Conservation (phyloP, 2,888 invertebrate species). For the Morinoia aosen region DNA sequence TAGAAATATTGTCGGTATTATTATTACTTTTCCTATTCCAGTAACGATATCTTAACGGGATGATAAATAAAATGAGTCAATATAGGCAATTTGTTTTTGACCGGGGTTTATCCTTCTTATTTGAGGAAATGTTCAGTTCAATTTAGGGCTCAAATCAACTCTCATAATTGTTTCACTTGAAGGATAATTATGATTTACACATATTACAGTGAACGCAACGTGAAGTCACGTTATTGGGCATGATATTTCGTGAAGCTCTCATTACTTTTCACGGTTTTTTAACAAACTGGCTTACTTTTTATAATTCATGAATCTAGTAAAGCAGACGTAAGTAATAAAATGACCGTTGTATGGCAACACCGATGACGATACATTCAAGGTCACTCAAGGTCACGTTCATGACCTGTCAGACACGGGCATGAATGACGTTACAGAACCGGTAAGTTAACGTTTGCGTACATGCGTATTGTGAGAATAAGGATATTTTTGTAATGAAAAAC, state of each 20-base stretch:
- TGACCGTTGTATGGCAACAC: neutral
- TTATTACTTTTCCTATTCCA: neutral
- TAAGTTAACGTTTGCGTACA: neutral
- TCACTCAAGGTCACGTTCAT: slow-evolving; percentile 17
- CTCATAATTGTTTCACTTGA: neutral
- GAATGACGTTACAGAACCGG: neutral
- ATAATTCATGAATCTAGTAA: neutral
- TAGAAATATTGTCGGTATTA: neutral
- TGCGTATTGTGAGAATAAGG: too few relatives aligned
- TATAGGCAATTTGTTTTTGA: too few relatives aligned
- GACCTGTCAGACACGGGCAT: neutral
- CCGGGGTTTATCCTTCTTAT: too few relatives aligned
- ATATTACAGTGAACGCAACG: neutral
- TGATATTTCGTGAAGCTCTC: too few relatives aligned
- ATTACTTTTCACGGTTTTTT: too few relatives aligned
- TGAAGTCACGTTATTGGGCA: too few relatives aligned
- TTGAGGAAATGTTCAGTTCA: too few relatives aligned
- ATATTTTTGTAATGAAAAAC: too few relatives aligned
- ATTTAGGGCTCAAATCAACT: too few relatives aligned
- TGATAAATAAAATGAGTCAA: too few relatives aligned
- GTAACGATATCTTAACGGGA: too few relatives aligned
- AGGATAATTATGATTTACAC: neutral
- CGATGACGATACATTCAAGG: neutral
- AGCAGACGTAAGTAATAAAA: neutral
- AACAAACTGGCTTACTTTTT: neutral